These are phyloP conservation scores for Sturnira hondurensis DNA, from an alignment of 2,113 vertebrate species.

Conservation along the genomic window DNA sequence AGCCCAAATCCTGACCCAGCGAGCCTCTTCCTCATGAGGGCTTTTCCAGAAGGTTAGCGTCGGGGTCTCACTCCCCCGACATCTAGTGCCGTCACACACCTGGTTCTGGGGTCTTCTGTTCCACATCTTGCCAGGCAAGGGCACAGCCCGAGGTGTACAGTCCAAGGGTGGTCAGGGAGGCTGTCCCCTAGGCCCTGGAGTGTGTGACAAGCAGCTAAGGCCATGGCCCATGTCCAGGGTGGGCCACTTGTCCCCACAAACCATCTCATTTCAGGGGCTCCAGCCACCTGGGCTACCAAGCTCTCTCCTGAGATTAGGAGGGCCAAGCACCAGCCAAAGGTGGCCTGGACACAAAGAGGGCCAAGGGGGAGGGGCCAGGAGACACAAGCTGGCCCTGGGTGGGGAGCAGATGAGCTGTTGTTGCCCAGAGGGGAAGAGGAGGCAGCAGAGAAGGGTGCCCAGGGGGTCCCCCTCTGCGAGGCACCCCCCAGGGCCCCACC, in stretches of 20 bases:
- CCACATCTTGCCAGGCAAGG: fast-evolving
- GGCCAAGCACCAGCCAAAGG: neutral
- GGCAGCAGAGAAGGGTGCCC: neutral
- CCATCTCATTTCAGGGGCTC: neutral
- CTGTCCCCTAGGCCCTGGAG: neutral
- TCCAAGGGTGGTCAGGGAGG: neutral
- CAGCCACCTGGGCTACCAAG: fast-evolving
- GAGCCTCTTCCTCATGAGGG: neutral
- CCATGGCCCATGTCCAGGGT: no score
- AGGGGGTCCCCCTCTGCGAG: neutral
- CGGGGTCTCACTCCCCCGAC: neutral
- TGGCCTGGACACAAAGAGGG: neutral
- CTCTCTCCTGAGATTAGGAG: neutral
- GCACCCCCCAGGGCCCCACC: fast-evolving
- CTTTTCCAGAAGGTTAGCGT: neutral
- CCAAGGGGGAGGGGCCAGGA: fast-evolving
- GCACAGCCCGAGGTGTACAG: neutral
- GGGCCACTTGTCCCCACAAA: neutral
- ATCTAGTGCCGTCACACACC: neutral
- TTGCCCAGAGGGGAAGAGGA: neutral
- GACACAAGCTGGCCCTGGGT: neutral
- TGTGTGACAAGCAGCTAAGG: fast-evolving
- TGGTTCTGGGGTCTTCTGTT: neutral
- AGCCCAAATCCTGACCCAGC: fast-evolving
- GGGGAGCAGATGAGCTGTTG: neutral